Base-by-base conservation (phyloP, 2,797 vertebrate species). In the Hirundo rustica region DNA sequence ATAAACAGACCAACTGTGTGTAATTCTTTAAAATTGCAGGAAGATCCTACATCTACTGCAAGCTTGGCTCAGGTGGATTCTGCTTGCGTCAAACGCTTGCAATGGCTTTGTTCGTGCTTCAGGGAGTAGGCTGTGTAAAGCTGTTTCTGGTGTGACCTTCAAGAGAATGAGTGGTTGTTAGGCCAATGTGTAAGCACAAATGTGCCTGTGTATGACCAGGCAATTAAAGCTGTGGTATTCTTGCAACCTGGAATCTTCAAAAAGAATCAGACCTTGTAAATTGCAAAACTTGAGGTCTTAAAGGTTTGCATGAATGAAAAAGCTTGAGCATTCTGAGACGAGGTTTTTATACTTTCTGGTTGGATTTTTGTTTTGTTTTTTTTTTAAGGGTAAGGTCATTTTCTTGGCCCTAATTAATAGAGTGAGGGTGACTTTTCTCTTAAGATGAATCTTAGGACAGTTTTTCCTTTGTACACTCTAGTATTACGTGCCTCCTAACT, bases 321-420 rank as follows among this genome's bases (percentile, higher is more conserved):
- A 47, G 15, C 7, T 76, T 73, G 44, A 79, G 18, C 44, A 42
- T 94, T 75, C 38, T 12, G 15, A 61, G 40, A 57, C 68, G 25
- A 87, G 34, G 8, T 47, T 79, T 85, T 76, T 65, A 12, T 61
- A 20, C 38, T 85, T 85, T 21, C 7, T 62, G 36, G 4, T 15
- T 12, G 5, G 5, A 12, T 13, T 4, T 5, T 9, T 30, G 6
- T 44, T 6, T 7, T 19, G 22, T 20, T 1, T 2, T 8, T 25
- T 89, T 79, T 54, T 42, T 7, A 47, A 68, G 27, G 8, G 3
- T 38, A n/a, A 44, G 22, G 15, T 62, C 7, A 12, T 62, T 32
- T n/a, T 61, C 42, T 72, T 85, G 16, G 19, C 17, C 42, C 5
- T 60, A 61, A 58, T 57, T 26, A 60, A 23, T 51, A 67, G 5